Evolutionary conservation across 1,140 invertebrate species (phyloP), one percentile per base, ranked within the genome.

Genomic region (Drosophila lacertosa): DNA sequence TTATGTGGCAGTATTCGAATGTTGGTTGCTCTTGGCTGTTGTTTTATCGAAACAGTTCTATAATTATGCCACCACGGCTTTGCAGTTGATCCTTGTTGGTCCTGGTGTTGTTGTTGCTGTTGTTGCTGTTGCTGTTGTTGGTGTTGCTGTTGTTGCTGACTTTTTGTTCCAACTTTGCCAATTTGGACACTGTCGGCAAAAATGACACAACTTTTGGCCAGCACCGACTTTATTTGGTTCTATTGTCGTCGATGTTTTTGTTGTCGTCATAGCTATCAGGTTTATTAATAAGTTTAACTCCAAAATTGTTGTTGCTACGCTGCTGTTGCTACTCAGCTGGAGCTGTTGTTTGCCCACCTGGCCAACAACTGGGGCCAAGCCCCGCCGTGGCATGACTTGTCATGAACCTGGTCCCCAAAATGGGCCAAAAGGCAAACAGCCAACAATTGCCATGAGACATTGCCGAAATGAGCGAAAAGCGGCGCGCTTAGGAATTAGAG

Each of bases 81-180:
- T 59, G 55, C 22, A 37, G 55, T 50, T 24, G 40, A 4, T 44
- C 16, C 32, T 45, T 71, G 54, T 32, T 33, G 48, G 45, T 35
- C 10, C 7, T 37, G 11, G 9, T 50, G 32, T 11, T 47, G 24
- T 15, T 26, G 58, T 63, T 42, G 16, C 11, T 37, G 9, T n/a
- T 50, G 24, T 13, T 47, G 24, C 13, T 57, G 57, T 18, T 57
- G n/a, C 37, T 53, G 39, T 40, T 65, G 42, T 44, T 57, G 48
- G 29, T 60, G 45, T 35, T 53, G 44, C 35, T 67, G 18, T 5
- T 20, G 29, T 68, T 73, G 68, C 55, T 75, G 65, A 44, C 32
- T 76, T 80, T 76, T 84, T 72, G 81, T 84, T 80, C 57, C 60
- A 84, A 84, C 80, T 84, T 86, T 86, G 81, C 81, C 80, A 84